Conservation (phyloP, 2,113 vertebrate species). For the Notothenia coriiceps region DNA sequence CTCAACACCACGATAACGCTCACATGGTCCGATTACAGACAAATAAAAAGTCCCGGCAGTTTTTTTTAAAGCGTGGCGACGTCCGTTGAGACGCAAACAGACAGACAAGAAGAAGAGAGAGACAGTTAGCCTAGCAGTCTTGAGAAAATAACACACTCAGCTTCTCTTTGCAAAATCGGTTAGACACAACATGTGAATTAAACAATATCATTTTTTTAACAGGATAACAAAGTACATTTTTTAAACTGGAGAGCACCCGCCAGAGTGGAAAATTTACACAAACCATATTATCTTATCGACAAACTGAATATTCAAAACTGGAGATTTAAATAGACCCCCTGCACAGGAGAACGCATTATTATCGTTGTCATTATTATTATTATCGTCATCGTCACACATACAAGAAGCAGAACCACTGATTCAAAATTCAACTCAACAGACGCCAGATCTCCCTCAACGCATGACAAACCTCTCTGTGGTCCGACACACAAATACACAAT, state of each 20-base stretch:
- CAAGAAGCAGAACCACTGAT: conserved; percentile 65
- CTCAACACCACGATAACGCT: conserved; percentile 21
- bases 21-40: conserved; percentile 46
- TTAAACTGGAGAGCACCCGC: conserved; percentile 69
- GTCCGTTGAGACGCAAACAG: conserved; percentile 10
- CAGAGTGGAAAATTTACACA: conserved; percentile 73
- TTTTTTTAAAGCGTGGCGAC: not conserved
- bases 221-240: conserved; percentile 69
- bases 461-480: conserved; percentile 74
- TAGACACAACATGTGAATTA: conserved; percentile 72
- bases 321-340: conserved; percentile 78
- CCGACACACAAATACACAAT: conserved; percentile 31
- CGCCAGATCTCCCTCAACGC: conserved; percentile 54
- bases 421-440: conserved; percentile 49
- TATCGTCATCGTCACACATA: conserved; percentile 60
- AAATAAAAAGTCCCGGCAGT: not conserved
- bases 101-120: conserved; percentile 22
- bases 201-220: conserved; percentile 69
- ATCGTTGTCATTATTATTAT: conserved; percentile 58
- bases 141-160: conserved; percentile 69
- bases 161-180: conserved; percentile 57
- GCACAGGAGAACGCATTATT: conserved; percentile 73
- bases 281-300: conserved; percentile 71
- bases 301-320: conserved; percentile 70
- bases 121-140: conserved; percentile 79